phyloP scores from a whole-genome alignment of 1,140 invertebrate genomes.

The Trichomalopsis sarcophagae region DNA sequence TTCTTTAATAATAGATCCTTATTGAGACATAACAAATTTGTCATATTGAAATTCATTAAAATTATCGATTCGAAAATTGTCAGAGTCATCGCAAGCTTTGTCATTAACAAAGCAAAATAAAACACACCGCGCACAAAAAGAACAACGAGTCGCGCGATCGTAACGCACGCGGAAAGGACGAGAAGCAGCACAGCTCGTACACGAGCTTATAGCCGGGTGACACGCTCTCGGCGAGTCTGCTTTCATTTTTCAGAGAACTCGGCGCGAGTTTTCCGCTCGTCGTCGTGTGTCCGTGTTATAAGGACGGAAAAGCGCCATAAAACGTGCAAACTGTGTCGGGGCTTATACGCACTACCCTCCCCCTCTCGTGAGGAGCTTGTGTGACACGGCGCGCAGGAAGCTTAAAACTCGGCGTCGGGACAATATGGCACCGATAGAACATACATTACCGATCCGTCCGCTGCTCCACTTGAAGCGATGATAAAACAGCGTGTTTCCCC shows the following conservation, averaged over 20 bases:
- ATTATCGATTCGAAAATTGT: too few relatives aligned
- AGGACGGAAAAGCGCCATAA: conserved; percentile 39
- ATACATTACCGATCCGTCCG: conserved; percentile 28
- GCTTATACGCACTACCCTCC: neutral
- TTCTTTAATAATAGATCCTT: too few relatives aligned
- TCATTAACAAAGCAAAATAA: too few relatives aligned
- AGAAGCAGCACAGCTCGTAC: neutral
- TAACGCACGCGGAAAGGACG: too few relatives aligned
- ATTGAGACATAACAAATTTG: too few relatives aligned
- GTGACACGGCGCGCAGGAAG: conserved; percentile 26
- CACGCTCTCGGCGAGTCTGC: neutral
- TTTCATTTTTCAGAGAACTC: conserved; percentile 25
- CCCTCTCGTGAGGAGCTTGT: too few relatives aligned
- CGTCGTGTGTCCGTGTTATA: conserved; percentile 9
- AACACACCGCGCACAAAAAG: too few relatives aligned
- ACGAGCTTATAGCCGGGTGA: neutral
- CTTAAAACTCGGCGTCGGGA: conserved; percentile 45
- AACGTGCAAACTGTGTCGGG: conserved; percentile 40
- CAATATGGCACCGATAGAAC: conserved; percentile 46
- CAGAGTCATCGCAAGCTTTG: too few relatives aligned
- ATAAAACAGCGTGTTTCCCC: conserved; percentile 38
- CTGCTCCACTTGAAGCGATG: conserved; percentile 20
- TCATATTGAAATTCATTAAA: too few relatives aligned
- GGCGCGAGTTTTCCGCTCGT: conserved; percentile 24
- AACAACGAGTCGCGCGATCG: too few relatives aligned